Evolutionary conservation across 2,888 invertebrate species (phyloP), one percentile per base, ranked within the genome.

Genomic region (Ennomos fuscantarius): DNA sequence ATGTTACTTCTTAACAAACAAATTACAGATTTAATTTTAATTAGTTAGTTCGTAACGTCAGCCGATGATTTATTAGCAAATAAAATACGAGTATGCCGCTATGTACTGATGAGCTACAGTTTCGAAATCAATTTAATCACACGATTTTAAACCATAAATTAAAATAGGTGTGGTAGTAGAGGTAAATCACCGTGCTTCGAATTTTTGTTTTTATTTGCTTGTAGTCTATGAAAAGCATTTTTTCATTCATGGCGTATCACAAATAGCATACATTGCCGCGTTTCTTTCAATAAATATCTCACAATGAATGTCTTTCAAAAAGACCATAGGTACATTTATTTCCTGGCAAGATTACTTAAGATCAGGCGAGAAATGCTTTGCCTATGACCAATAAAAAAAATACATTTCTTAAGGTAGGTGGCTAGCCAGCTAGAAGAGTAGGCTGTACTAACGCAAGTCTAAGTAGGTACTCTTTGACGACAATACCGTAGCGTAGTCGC

Each of bases 401-500:
- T 24, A 24, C 6, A 24, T 24, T 3, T 24, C 24, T 24, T 24
- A 6, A 24, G 24, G 24, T 24, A 24, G 24, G 24, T 5, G 6
- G 24, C 24, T 5, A 3, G 6, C 24, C 6, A 24, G 24, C 24
- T 24, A 24, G 6, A 24, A 24, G 6, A 24, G 24, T 24, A 24
- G 2, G 6, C 24, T 24, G 24, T 24, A 24, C 24, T 24, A 6
- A 24, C 3, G 6, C 24, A 24, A 6, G 36, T 54, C 41, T 53
- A 24, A 24, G 50, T 41, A 35, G 52, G 68, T 82, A 69, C 63
- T 87, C 87, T 86, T 68, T 86, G 87, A 62, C 67, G 65, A 73
- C 77, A 74, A 73, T 87, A 87, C 84, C 82, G 85, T 86, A 84
- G 69, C 82, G 85, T 86, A 84, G 69, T 62, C 73, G 70, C 65